phyloP scores from a whole-genome alignment of 2,113 vertebrate species.

The Cottus gobio region DNA sequence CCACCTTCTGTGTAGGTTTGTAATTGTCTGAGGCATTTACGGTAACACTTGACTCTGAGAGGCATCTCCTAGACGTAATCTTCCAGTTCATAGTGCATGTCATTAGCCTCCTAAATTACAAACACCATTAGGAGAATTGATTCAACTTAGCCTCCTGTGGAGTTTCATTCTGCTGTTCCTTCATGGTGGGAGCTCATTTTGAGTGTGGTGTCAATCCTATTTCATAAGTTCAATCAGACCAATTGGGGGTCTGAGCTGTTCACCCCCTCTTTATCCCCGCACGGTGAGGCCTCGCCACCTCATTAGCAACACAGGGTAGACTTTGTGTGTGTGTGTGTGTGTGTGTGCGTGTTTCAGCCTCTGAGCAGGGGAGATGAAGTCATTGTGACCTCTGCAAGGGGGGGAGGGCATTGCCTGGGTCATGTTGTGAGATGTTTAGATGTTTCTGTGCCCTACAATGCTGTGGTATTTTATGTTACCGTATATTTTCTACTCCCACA shows the following conservation, averaged over 20 bases:
- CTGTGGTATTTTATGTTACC: not conserved
- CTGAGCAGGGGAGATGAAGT: constrained; percentile 21
- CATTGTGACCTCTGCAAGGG: constrained; percentile 33
- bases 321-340: constrained; percentile 21
- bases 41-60: constrained; percentile 64
- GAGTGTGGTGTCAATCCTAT: constrained; percentile 72
- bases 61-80: constrained; percentile 72
- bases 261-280: constrained; percentile 54
- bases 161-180: constrained; percentile 53
- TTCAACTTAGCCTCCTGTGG: constrained; percentile 76
- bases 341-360: constrained; percentile 10
- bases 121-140: constrained; percentile 83
- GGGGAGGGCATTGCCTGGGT: not conserved
- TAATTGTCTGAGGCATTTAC: constrained; percentile 36
- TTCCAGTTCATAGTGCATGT: constrained; percentile 79
- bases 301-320: constrained; percentile 47
- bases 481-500: not conserved
- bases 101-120: constrained; percentile 82
- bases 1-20: constrained; percentile 13
- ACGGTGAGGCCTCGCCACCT: constrained; percentile 51
- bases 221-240: constrained; percentile 72
- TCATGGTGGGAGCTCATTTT: constrained; percentile 62
- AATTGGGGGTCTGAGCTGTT: constrained; percentile 53
- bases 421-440: not conserved
- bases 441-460: not conserved